Evolutionary conservation across 2,888 invertebrate genomes (phyloP), one percentile per base, ranked within the genome.

Genomic region (Drosophila lacicola): DNA sequence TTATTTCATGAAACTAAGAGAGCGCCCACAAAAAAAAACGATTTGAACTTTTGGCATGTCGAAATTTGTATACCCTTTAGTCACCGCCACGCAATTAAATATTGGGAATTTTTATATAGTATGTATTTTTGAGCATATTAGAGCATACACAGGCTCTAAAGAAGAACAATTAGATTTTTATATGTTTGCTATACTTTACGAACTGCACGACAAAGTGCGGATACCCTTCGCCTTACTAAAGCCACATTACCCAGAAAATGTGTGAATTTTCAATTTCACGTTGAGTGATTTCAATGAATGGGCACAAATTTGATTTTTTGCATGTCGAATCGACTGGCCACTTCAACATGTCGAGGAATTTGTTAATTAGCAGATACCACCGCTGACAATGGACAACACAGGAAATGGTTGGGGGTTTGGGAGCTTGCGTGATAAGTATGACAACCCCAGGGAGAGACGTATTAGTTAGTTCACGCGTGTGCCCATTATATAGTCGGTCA

Each of bases 201-300:
- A 34, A 9, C 13, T 36, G 25, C 41, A 44, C n/a, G 2, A 19
- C 5, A 29, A 34, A 57, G 3, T 60, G 11, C 0, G 5, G 10
- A 36, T 51, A 37, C 29, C 14, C 5, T 46, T 5, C 14, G n/a
- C 3, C 0, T 21, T 13, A 19, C 19, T 39, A 29, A 2, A 11
- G 8, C 11, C 9, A 55, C n/a, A 36, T 3, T 50, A 3, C n/a
- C 9, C 13, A 29, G 34, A 54, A 57, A 65, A 65, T 66, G 64
- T 80, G 70, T 75, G 58, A 68, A 70, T 68, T 70, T 73, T 71
- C 55, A 68, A 82, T 85, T 79, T 85, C 25, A 79, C 77, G 64
- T 85, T 82, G 69, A 84, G 50, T 79, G 80, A 79, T 77, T 88
- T 69, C 50, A 53, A 46, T 84, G 80, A 83, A 83, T 86, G 66